phyloP scores from a whole-genome alignment of 2,888 invertebrate species.

The Cryptus viduatorius region DNA sequence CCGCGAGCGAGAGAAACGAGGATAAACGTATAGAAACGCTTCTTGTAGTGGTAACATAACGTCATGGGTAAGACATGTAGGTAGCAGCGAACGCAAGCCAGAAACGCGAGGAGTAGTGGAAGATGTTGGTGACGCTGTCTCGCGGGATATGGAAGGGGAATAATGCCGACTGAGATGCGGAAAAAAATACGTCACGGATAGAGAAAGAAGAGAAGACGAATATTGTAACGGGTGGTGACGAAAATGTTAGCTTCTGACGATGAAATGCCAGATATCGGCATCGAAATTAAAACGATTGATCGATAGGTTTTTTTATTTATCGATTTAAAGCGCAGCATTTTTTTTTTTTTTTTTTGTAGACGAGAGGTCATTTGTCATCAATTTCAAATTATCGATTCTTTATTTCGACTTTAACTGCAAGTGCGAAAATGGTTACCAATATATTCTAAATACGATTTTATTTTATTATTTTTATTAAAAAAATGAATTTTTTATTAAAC shows the following conservation, averaged over 20 bases:
- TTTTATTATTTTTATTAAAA: no score
- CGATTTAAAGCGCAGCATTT: background rate
- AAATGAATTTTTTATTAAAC: no score
- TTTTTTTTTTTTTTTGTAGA: background rate
- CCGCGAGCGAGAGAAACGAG: constrained; percentile 63
- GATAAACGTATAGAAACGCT: constrained; percentile 35
- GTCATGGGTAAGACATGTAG: constrained; percentile 48
- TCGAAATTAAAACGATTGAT: background rate
- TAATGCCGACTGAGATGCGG: constrained; percentile 4
- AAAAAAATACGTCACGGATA: constrained; percentile 31
- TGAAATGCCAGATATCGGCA: background rate
- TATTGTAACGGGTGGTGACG: constrained; percentile 69
- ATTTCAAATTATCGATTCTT: background rate
- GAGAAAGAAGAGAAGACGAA: constrained; percentile 25
- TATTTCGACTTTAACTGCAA: background rate
- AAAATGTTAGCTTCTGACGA: background rate
- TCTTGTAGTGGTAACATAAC: constrained; percentile 32
- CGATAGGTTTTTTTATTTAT: no score
- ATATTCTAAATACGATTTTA: no score
- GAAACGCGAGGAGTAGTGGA: constrained; percentile 48
- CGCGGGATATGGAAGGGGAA: constrained; percentile 26
- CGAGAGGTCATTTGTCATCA: background rate
- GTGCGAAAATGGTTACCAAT: background rate
- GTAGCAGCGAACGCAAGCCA: background rate
- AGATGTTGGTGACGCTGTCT: constrained; percentile 46